phyloP scores from a whole-genome alignment of 2,113 vertebrate species.

The Junco hyemalis region DNA sequence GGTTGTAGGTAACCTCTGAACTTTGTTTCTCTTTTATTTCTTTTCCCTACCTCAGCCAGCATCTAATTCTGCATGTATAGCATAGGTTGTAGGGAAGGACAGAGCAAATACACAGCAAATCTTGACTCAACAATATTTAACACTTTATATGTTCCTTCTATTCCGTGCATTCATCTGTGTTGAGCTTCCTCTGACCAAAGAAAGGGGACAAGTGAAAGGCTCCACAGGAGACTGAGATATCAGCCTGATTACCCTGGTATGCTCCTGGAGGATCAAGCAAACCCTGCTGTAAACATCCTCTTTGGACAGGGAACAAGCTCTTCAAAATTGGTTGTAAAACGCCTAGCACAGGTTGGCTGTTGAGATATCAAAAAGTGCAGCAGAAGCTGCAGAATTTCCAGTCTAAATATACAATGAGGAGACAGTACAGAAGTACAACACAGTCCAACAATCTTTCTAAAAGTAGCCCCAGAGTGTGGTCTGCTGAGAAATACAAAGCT shows the following conservation, averaged over 20 bases:
- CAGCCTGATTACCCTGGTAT: neutral
- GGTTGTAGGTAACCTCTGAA: neutral
- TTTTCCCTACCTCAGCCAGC: neutral
- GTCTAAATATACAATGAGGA: neutral
- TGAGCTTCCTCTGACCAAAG: neutral
- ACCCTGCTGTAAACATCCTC: neutral
- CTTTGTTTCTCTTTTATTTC: neutral
- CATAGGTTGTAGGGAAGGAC: neutral
- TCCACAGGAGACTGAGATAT: neutral
- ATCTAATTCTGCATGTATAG: neutral
- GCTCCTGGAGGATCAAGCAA: neutral
- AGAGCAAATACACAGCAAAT: neutral
- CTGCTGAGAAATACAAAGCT: conserved; percentile 15
- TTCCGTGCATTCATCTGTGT: neutral
- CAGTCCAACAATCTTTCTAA: neutral
- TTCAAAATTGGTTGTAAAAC: neutral
- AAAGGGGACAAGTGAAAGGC: neutral
- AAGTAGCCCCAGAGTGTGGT: neutral
- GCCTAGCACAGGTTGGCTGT: neutral
- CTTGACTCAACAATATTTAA: neutral
- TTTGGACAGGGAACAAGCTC: neutral
- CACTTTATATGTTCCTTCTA: neutral
- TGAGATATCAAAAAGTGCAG: neutral
- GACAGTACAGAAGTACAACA: neutral
- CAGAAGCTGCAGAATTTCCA: neutral